These are phyloP conservation scores for Limonius californicus DNA, from an alignment of 1,140 invertebrate species.

Conservation along the genomic window DNA sequence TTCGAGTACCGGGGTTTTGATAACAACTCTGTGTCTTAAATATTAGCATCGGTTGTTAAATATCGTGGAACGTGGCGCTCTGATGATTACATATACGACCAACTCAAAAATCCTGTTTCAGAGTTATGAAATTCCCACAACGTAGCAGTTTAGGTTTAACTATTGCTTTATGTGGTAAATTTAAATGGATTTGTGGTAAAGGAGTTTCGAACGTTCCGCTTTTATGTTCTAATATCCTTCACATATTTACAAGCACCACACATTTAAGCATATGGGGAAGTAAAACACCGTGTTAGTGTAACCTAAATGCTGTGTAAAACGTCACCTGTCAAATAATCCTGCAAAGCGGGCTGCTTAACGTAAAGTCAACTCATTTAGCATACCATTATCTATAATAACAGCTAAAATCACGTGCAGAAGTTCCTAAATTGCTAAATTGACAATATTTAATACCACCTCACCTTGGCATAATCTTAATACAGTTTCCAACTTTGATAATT, in stretches of 20 bases:
- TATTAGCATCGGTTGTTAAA: too few species aligned
- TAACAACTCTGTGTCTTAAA: too few species aligned
- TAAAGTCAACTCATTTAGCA: conserved; percentile 44
- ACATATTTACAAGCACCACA: conserved; percentile 8
- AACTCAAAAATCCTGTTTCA: too few species aligned
- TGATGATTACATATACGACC: too few species aligned
- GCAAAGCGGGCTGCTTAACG: conserved; percentile 37
- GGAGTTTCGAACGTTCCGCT: too few species aligned
- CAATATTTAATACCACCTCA: conserved; percentile 40
- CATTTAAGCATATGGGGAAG: conserved; percentile 12
- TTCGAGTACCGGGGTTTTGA: too few species aligned
- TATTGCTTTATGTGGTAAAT: too few species aligned
- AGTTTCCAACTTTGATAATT: conserved; percentile 46
- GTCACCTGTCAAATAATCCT: conserved; percentile 42
- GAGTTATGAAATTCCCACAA: too few species aligned
- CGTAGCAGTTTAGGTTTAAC: too few species aligned
- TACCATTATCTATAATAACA: conserved; percentile 45
- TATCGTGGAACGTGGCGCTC: too few species aligned
- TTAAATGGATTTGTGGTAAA: too few species aligned
- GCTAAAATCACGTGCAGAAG: conserved; percentile 36
- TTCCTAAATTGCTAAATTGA: conserved; percentile 42
- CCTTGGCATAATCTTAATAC: conserved; percentile 43
- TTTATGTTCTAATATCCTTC: background rate
- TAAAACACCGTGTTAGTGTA: conserved; percentile 29
- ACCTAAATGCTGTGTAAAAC: conserved; percentile 17